Conservation (phyloP, 2,797 vertebrate species). For the Semaprochilodus insignis region DNA sequence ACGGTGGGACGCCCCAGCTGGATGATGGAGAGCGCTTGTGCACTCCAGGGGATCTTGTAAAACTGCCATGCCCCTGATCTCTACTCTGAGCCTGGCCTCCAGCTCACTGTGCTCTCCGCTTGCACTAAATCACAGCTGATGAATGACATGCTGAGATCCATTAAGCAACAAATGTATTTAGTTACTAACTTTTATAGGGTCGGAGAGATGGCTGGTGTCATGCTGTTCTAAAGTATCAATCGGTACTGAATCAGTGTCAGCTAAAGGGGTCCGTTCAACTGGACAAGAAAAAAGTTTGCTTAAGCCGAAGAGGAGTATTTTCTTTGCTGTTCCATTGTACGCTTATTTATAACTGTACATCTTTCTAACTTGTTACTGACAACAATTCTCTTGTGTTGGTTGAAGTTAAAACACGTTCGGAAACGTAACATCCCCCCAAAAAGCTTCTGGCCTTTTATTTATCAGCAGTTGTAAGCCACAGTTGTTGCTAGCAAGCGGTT, state of each 20-base stretch:
- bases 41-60: constrained; percentile 78
- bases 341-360: not conserved
- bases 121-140: constrained; percentile 66
- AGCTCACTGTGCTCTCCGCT: constrained; percentile 49
- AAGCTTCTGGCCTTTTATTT: not conserved
- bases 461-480: not conserved
- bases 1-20: constrained; percentile 56
- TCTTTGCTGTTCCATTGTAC: not conserved
- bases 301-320: not conserved
- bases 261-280: constrained; percentile 20
- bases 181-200: constrained; percentile 63
- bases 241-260: constrained; percentile 44
- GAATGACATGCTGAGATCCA: constrained; percentile 64
- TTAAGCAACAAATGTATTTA: constrained; percentile 74
- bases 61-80: constrained; percentile 69
- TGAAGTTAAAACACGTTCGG: not conserved
- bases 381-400: not conserved
- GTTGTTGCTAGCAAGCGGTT: not conserved
- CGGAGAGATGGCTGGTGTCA: constrained; percentile 43
- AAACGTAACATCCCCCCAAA: no score
- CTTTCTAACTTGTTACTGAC: not conserved
- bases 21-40: constrained; percentile 68
- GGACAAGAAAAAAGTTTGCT: not conserved
- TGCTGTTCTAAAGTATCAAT: constrained; percentile 45
- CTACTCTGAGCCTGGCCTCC: constrained; percentile 49